Evolutionary conservation across 2,797 vertebrate genomes (phyloP).

Genomic region (Arctocebus calabarensis): DNA sequence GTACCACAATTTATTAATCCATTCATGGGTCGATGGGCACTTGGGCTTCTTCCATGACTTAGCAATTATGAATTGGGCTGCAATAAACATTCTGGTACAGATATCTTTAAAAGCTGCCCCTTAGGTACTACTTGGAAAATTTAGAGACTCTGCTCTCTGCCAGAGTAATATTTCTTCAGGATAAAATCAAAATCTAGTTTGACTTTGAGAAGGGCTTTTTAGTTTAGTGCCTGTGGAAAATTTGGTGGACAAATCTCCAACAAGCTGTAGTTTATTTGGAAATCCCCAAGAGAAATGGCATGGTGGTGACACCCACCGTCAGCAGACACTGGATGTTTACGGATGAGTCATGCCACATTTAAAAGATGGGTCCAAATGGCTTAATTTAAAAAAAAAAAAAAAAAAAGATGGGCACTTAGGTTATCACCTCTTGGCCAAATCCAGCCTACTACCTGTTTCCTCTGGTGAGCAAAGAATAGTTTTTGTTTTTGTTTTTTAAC

Average conservation of each 20-base stretch:
- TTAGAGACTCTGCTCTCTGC: neutral
- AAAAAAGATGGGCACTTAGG: neutral
- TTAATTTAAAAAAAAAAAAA: no score
- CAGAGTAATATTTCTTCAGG: slow-evolving; percentile 44
- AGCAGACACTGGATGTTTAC: neutral
- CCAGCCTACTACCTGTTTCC: neutral
- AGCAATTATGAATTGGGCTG: no score
- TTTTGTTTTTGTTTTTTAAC: no score
- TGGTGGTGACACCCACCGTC: neutral
- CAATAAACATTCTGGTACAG: no score
- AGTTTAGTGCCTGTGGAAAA: no score
- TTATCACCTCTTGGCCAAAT: neutral
- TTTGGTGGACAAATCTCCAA: no score
- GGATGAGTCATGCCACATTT: accelerated
- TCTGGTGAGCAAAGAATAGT: neutral
- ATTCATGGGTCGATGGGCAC: no score
- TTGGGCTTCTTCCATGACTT: no score
- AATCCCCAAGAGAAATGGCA: neutral
- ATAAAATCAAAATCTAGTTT: no score
- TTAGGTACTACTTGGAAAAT: neutral
- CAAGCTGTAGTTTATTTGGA: no score
- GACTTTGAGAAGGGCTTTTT: no score
- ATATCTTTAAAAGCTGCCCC: slow-evolving; percentile 53
- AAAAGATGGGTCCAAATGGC: neutral
- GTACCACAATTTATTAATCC: no score